Base-by-base conservation (phyloP, 2,113 vertebrate species). In the Prietella phreatophila region DNA sequence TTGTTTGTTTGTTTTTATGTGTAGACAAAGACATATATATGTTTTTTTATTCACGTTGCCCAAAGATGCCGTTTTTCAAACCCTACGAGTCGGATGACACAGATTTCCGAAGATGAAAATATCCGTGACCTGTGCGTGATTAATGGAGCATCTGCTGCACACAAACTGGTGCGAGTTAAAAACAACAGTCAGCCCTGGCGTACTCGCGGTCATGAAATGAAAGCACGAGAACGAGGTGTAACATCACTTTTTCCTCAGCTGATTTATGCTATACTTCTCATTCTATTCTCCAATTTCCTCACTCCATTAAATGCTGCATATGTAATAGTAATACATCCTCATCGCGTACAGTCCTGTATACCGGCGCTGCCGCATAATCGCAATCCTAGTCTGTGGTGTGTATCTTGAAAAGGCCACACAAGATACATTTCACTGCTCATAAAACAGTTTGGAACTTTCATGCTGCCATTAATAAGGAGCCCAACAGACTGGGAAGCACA, bases 371-470 rank as follows among this genome's bases (percentile, higher is more conserved):
- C 7, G 50, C n/a, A 56, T 56, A 81, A 81, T 81, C 78, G 4
- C 33, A 19, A 47, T 82, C 30, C 55, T 82, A 27, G 30, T 82
- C 55, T 58, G 79, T 0, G 10, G 55, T 58, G 53, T 82, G 55
- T 82, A 33, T 58, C 79, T 20, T 60, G 55, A 82, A 82, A 82
- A 82, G 55, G 79, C 79, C 79, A 60, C 30, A 39, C 20, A 25
- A 82, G 53, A 58, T 58, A 33, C 53, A 82, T 82, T 82, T 82
- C 55, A 58, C 33, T 58, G 79, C 79, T 82, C 79, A 7, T 82
- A 58, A 81, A 81, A 56, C 79, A 81, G 79, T 81, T 81, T 22
- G 53, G 53, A 81, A 58, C 79, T 58, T 81, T 30, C 53, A 58
- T 56, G 15, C 53, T 36, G 79, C 53, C 55, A 81, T 81, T 81